Evolutionary conservation across 2,888 invertebrate genomes (phyloP), one percentile per base, ranked within the genome.

Genomic region (Smittia sp.): DNA sequence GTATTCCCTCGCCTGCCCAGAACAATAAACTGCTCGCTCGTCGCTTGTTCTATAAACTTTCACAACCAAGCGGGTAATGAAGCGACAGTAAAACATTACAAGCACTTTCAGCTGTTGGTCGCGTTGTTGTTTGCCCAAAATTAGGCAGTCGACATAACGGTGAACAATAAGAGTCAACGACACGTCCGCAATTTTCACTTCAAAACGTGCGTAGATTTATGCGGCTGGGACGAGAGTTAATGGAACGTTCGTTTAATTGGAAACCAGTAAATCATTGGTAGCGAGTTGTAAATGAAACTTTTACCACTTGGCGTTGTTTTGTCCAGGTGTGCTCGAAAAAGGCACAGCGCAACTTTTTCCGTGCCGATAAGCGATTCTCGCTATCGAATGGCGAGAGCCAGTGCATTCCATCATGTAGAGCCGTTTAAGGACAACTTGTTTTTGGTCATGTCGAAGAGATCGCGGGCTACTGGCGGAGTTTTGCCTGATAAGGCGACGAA

Each of bases 381-480:
- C 65, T 65, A 62, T 62, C 20, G 52, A n/a, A 52, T 52, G 24
- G 58, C 9, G 15, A 65, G 46, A 68, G 41, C 54, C 27, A 46
- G 39, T 70, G 32, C 69, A 70, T 70, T 70, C 69, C 69, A 52
- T 18, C 69, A 70, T 54, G 52, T 68, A 2, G 24, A 11, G 1
- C 1, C 69, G 69, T 25, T 54, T 70, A 70, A 70, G 69, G 32
- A 32, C 25, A 32, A 58, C 58, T 22, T 58, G 58, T 3, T 18
- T 58, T 13, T 58, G 18, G 13, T 58, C n/a, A n/a, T 58, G 18
- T 58, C 18, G 13, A 58, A 58, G 22, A 13, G 18, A 3, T 58
- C 22, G 18, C 58, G 7, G n/a, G 2, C 58, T 22, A 3, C 20
- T 58, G 7, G 58, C 1, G n/a, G 46, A 6, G 6, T 32, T 9